Conservation (phyloP, 2,797 vertebrate genomes). For the Pteropus rufus region DNA sequence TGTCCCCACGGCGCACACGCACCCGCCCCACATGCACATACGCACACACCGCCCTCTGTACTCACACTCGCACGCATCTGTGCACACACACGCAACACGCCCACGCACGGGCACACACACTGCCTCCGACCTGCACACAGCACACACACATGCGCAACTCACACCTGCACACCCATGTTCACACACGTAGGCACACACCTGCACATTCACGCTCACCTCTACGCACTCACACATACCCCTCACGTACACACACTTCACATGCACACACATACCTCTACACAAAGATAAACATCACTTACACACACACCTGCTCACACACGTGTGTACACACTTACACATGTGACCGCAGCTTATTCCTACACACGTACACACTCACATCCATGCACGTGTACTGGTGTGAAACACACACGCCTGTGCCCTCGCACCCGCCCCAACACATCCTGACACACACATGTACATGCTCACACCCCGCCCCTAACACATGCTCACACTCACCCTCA, state of each 20-base stretch:
- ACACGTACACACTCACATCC: neutral
- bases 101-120: too few relatives aligned
- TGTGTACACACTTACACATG: neutral
- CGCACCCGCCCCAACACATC: too few relatives aligned
- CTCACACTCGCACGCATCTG: neutral
- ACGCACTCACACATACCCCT: neutral
- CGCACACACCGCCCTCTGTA: neutral
- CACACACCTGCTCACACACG: neutral
- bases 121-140: too few relatives aligned
- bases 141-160: too few relatives aligned
- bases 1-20: neutral
- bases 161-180: fast-evolving
- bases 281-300: neutral
- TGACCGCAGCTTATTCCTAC: neutral
- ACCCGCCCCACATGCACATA: neutral
- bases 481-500: too few relatives aligned
- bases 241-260: neutral
- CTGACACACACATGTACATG: too few relatives aligned
- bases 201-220: too few relatives aligned
- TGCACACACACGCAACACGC: neutral
- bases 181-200: fast-evolving
- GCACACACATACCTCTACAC: too few relatives aligned
- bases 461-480: too few relatives aligned
- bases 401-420: neutral
- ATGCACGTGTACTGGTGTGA: neutral